Percentiles rank a stretch among this genome's conserved stretches.
Evolutionary conservation across 2,888 invertebrate species (phyloP).

Genomic region (Heliconius ethilla): DNA sequence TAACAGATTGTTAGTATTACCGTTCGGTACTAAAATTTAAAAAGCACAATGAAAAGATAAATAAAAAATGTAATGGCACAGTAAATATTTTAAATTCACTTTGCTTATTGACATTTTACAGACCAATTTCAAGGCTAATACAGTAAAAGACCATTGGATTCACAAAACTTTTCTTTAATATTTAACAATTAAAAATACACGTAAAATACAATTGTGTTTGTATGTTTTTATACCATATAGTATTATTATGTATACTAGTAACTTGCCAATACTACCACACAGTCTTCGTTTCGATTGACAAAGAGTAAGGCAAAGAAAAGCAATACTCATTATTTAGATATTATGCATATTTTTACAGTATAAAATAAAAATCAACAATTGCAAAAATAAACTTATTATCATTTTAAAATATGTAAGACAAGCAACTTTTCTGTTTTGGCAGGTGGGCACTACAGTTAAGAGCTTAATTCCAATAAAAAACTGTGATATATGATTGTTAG

Average conservation of each 20-base stretch:
- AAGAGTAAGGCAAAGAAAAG: not conserved
- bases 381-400: not conserved
- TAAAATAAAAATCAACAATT: not conserved
- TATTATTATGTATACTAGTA: not conserved
- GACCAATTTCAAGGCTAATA: no score
- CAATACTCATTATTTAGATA: slow-evolving; percentile 7
- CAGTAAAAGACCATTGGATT: no score
- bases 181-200: no score
- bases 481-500: slow-evolving; percentile 56
- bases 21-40: not conserved
- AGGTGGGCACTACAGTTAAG: slow-evolving; percentile 44
- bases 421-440: slow-evolving; percentile 28
- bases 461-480: slow-evolving; percentile 51
- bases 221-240: no score
- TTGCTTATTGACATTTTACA: no score
- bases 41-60: not conserved
- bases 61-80: no score
- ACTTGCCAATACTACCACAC: not conserved
- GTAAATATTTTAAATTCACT: no score
- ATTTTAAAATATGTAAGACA: slow-evolving; percentile 16
- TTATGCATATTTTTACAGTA: not conserved
- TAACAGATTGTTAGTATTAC: not conserved
- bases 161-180: no score
- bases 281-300: not conserved
- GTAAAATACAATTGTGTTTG: no score